Conservation (phyloP, 2,113 vertebrate genomes). For the Paratilapia polleni region DNA sequence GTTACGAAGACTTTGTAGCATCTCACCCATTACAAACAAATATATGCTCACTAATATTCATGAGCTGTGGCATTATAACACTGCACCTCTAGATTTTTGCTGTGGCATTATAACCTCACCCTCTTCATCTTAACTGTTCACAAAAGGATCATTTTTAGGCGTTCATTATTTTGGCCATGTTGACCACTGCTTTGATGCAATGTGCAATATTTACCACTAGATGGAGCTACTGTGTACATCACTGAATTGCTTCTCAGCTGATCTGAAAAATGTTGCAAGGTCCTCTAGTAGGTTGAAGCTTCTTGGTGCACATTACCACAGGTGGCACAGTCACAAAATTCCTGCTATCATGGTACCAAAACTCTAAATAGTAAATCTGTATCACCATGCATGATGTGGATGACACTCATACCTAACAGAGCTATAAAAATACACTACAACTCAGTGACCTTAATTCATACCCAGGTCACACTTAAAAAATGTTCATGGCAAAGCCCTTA, state of each 20-base stretch:
- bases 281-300: not conserved
- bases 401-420: not conserved
- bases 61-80: not conserved
- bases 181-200: constrained; percentile 1
- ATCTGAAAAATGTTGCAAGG: not conserved
- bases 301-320: not conserved
- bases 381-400: not conserved
- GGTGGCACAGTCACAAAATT: not conserved
- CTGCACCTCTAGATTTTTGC: no score
- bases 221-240: constrained; percentile 19
- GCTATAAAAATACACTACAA: not conserved
- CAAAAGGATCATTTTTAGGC: not conserved
- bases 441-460: not conserved
- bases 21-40: not conserved
- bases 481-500: not conserved
- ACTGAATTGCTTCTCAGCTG: not conserved
- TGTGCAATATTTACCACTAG: constrained; percentile 52
- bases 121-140: not conserved
- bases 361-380: not conserved
- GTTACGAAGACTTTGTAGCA: not conserved
- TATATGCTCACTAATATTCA: not conserved
- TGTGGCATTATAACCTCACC: not conserved
- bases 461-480: not conserved
- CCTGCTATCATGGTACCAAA: not conserved
- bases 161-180: not conserved